A percentile compares a stretch with the other conserved stretches of the same genome.
Conservation (phyloP, 2,888 invertebrate species). For the Epinotia ramella region DNA sequence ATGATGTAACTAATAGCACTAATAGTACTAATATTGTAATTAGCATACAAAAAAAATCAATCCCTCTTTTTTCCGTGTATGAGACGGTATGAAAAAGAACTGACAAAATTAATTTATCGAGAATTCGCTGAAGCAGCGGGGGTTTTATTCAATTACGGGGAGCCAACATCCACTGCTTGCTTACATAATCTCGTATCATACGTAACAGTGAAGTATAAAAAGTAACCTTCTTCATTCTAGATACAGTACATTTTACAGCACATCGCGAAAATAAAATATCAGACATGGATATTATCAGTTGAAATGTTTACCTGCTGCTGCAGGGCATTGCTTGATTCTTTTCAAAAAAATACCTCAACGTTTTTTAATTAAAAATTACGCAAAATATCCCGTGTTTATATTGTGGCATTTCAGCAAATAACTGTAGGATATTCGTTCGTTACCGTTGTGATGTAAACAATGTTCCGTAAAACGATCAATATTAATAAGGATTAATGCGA, state of each 20-base stretch:
- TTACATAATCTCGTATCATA: not conserved
- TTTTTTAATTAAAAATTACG: conserved; percentile 54
- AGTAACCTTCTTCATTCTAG: not conserved
- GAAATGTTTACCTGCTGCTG: conserved; percentile 74
- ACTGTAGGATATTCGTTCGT: conserved; percentile 14
- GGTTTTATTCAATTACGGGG: conserved; percentile 78
- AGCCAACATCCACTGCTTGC: conserved; percentile 54
- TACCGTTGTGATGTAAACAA: not conserved
- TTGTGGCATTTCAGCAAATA: conserved; percentile 15
- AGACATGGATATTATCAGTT: not conserved
- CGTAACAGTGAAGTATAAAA: not conserved
- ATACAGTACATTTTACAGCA: not conserved
- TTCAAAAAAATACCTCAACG: conserved; percentile 65
- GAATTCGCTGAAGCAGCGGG: conserved; percentile 71
- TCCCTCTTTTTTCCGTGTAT: conserved; percentile 57
- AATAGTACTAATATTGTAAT: not conserved
- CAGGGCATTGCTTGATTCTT: conserved; percentile 67
- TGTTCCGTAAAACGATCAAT: no score
- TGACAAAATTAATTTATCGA: conserved; percentile 77
- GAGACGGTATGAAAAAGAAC: conserved; percentile 62
- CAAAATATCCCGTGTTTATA: conserved; percentile 13
- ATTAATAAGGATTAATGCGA: not conserved
- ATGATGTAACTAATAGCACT: not conserved
- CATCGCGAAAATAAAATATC: not conserved
- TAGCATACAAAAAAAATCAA: conserved; percentile 19